phyloP scores from a whole-genome alignment of 2,888 invertebrate species.

The Tricholauxania praeusta region DNA sequence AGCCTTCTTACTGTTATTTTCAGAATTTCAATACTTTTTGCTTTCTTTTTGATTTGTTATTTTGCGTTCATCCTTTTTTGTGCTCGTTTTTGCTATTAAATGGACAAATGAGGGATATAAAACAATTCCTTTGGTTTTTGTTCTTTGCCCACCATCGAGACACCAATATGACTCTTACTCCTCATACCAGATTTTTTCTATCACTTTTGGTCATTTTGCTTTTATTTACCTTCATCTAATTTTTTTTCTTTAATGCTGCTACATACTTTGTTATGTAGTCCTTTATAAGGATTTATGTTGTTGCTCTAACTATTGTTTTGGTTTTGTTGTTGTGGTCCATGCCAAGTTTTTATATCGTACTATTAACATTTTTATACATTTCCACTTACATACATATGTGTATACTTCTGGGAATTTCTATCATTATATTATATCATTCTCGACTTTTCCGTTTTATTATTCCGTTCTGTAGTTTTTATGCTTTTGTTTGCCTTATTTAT shows the following conservation, averaged over 20 bases:
- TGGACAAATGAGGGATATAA: slow-evolving; percentile 66
- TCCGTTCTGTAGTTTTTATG: slow-evolving; percentile 38
- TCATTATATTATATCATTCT: slow-evolving; percentile 39
- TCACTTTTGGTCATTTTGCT: slow-evolving; percentile 17
- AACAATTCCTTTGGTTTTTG: slow-evolving; percentile 64
- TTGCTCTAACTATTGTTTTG: slow-evolving; percentile 38
- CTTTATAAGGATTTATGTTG: slow-evolving; percentile 42
- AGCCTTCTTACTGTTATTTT: too few species aligned
- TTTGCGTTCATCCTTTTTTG: slow-evolving; percentile 11
- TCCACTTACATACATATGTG: slow-evolving; percentile 11
- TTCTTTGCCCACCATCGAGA: slow-evolving; percentile 19
- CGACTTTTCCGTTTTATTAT: slow-evolving; percentile 41
- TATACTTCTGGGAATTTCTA: slow-evolving; percentile 52
- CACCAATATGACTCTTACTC: slow-evolving; percentile 29
- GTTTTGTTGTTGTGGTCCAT: slow-evolving; percentile 35
- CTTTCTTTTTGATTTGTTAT: not conserved
- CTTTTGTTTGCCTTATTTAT: slow-evolving; percentile 23
- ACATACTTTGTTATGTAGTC: slow-evolving; percentile 38
- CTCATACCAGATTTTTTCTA: not conserved
- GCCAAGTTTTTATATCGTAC: slow-evolving; percentile 19
- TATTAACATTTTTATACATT: slow-evolving; percentile 39
- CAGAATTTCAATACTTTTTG: not conserved
- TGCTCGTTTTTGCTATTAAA: slow-evolving; percentile 64
- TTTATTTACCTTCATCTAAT: not conserved
- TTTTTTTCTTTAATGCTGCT: slow-evolving; percentile 15